phyloP scores from a whole-genome alignment of 2,113 vertebrate species.

The Varanus salvator region DNA sequence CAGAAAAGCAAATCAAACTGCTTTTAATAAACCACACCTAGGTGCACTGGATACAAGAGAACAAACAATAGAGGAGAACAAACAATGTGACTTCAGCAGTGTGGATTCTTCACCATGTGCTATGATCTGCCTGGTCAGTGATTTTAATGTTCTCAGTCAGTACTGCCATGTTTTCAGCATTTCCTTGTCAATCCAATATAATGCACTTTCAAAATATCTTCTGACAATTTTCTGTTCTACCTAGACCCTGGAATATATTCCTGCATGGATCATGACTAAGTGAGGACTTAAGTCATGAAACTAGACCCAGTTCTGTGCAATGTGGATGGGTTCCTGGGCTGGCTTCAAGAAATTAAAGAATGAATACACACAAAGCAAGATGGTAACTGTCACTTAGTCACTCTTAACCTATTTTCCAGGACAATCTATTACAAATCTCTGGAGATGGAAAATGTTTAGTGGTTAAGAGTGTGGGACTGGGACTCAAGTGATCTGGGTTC shows the following conservation, averaged over 20 bases:
- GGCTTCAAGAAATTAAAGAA: neutral
- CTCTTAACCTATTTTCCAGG: too few relatives aligned
- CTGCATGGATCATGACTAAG: neutral
- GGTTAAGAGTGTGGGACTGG: too few relatives aligned
- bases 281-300: neutral
- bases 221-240: neutral
- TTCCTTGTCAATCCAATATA: constrained; percentile 7
- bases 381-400: neutral
- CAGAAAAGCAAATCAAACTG: neutral
- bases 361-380: neutral
- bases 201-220: neutral
- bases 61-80: too few relatives aligned
- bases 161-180: neutral
- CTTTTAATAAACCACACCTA: neutral
- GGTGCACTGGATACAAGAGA: neutral
- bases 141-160: neutral
- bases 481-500: too few relatives aligned
- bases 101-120: neutral
- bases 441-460: too few relatives aligned
- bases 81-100: neutral
- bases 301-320: neutral
- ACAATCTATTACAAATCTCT: too few relatives aligned
- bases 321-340: neutral
- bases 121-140: neutral
- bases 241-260: neutral